A percentile compares a stretch with the other conserved stretches of the same genome.
These are phyloP conservation scores for Aphaenogaster ashmeadi DNA, from an alignment of 1,140 invertebrate genomes.

Conservation along the genomic window DNA sequence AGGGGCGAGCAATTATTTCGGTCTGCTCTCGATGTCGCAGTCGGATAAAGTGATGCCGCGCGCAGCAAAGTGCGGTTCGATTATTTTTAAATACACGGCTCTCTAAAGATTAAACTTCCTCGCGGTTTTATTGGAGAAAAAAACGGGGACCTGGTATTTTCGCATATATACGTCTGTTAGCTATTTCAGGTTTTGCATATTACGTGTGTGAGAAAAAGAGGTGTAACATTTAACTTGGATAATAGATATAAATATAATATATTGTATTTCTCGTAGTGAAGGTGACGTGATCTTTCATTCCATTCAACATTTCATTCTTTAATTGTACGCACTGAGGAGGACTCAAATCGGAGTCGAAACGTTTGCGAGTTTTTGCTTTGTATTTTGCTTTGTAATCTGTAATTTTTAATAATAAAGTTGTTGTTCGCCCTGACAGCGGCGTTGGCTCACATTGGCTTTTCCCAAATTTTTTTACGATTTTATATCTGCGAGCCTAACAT, in stretches of 20 bases:
- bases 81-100: conserved; percentile 19
- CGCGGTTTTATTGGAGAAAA: not conserved
- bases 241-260: not conserved
- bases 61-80: not conserved
- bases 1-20: conserved; percentile 42
- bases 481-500: too few relatives aligned
- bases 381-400: too few relatives aligned
- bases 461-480: too few relatives aligned
- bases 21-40: not conserved
- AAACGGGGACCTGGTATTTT: not conserved
- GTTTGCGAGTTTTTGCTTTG: too few relatives aligned
- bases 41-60: not conserved
- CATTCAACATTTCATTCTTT: too few relatives aligned
- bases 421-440: too few relatives aligned
- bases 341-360: too few relatives aligned
- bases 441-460: too few relatives aligned
- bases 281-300: too few relatives aligned
- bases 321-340: too few relatives aligned
- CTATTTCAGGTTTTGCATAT: not conserved
- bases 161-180: not conserved
- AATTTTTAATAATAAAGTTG: too few relatives aligned
- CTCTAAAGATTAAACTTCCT: conserved; percentile 9
- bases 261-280: too few relatives aligned
- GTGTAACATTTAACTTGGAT: not conserved
- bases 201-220: not conserved